phyloP scores from a whole-genome alignment of 2,888 invertebrate species.

The Andrena flavipes region DNA sequence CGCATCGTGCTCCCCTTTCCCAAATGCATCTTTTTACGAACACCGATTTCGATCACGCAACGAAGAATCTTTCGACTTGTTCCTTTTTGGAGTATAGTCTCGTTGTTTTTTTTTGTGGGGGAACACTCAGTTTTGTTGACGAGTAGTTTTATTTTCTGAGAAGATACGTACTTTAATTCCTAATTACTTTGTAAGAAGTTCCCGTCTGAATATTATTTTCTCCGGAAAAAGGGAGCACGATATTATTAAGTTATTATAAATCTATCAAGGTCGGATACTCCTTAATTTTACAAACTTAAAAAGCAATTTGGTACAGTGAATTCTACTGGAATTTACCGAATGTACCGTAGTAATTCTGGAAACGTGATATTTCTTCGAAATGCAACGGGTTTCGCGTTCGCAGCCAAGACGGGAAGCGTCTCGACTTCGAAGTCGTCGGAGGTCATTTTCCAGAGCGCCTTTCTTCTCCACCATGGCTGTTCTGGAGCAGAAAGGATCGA shows the following conservation, averaged over 20 bases:
- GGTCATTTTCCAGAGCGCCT: constrained; percentile 37
- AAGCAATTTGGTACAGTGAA: no score
- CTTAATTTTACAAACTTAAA: no score
- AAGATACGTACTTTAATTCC: no score
- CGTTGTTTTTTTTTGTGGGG: no score
- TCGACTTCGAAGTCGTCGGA: constrained; percentile 10
- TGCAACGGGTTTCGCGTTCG: constrained; percentile 16
- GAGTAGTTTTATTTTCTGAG: no score
- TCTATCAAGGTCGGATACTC: no score
- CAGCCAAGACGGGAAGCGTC: constrained; percentile 2
- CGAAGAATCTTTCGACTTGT: neutral
- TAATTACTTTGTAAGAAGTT: no score
- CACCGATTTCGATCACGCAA: neutral
- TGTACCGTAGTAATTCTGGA: neutral
- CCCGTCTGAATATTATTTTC: no score
- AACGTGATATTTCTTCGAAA: neutral
- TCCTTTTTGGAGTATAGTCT: no score
- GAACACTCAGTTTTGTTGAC: no score
- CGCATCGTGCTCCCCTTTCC: neutral
- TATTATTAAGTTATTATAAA: no score
- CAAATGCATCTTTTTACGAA: neutral
- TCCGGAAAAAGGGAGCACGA: no score
- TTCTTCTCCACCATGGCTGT: constrained; percentile 33
- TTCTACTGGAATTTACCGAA: neutral
- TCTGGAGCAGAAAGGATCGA: constrained; percentile 47